A percentile compares a stretch with the other conserved stretches of the same genome.
These are phyloP conservation scores for Daphoenositta chrysoptera DNA, from an alignment of 2,113 vertebrate species.

Conservation along the genomic window DNA sequence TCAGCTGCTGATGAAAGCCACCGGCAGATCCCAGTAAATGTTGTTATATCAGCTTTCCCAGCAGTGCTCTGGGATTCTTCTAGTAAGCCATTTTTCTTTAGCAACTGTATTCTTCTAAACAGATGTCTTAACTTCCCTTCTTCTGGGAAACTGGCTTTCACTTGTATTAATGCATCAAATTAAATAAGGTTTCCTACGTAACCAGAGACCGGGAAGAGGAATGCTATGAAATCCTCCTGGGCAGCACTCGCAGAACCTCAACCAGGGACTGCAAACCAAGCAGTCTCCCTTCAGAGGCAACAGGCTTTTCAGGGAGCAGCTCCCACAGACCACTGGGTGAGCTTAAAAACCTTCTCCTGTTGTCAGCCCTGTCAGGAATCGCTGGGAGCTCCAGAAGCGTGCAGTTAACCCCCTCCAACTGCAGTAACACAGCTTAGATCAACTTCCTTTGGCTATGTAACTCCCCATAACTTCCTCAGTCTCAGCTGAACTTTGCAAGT, in stretches of 20 bases:
- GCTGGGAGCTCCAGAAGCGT: rapidly evolving
- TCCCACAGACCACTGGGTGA: neutral
- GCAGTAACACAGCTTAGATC: neutral
- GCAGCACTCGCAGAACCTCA: neutral
- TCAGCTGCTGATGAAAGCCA: neutral
- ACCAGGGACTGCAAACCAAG: neutral
- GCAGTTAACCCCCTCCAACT: neutral
- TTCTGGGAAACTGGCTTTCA: slow-evolving; percentile 37
- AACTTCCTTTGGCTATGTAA: neutral
- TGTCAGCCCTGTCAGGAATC: neutral
- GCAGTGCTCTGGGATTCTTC: slow-evolving; percentile 26
- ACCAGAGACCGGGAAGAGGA: neutral
- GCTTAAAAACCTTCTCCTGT: neutral
- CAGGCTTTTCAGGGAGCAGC: neutral
- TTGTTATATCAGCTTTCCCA: neutral
- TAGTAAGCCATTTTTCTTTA: slow-evolving; percentile 22
- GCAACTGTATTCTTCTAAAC: slow-evolving; percentile 12
- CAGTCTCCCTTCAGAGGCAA: neutral
- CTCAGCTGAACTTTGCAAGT: neutral
- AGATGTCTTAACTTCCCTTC: slow-evolving; percentile 41
- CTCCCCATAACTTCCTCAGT: too few relatives aligned
- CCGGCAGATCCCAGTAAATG: neutral
- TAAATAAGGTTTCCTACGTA: neutral
- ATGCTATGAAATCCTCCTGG: neutral
- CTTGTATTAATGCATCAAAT: slow-evolving; percentile 16